These are phyloP conservation scores for Hephaestus fuliginosus DNA, from an alignment of 2,797 vertebrate species.

Conservation along the genomic window DNA sequence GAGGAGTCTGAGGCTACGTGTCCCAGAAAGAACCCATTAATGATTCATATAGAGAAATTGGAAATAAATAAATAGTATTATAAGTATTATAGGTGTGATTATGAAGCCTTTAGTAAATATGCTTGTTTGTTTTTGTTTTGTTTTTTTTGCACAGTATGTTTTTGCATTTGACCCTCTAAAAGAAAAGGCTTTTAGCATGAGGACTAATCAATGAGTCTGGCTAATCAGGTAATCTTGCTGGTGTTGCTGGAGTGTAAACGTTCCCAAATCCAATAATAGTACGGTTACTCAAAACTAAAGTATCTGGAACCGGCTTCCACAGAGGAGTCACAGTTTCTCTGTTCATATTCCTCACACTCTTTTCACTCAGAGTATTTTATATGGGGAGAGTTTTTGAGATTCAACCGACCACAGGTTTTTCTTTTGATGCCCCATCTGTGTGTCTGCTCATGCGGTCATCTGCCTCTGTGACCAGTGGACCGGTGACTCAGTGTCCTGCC, in stretches of 20 bases:
- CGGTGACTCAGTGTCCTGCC: constrained; percentile 16
- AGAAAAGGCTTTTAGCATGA: background rate
- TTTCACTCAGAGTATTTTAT: background rate
- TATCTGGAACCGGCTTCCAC: background rate
- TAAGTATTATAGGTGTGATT: background rate
- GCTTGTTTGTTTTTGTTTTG: background rate
- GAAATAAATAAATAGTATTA: background rate
- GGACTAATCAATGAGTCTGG: background rate
- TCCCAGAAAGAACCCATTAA: background rate
- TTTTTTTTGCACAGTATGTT: background rate
- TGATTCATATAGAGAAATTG: background rate
- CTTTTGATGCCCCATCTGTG: background rate
- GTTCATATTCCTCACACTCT: background rate
- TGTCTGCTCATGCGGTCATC: constrained; percentile 21
- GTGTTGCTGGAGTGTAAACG: background rate
- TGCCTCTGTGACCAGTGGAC: constrained; percentile 29
- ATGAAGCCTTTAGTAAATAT: background rate
- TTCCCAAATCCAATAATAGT: background rate
- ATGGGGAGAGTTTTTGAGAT: background rate
- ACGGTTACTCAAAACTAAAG: background rate
- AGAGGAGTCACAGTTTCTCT: background rate
- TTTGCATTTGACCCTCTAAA: background rate
- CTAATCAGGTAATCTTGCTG: background rate
- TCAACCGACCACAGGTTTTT: background rate
- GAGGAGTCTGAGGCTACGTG: background rate